phyloP scores from a whole-genome alignment of 2,113 vertebrate genomes.

The Chinchilla lanigera region DNA sequence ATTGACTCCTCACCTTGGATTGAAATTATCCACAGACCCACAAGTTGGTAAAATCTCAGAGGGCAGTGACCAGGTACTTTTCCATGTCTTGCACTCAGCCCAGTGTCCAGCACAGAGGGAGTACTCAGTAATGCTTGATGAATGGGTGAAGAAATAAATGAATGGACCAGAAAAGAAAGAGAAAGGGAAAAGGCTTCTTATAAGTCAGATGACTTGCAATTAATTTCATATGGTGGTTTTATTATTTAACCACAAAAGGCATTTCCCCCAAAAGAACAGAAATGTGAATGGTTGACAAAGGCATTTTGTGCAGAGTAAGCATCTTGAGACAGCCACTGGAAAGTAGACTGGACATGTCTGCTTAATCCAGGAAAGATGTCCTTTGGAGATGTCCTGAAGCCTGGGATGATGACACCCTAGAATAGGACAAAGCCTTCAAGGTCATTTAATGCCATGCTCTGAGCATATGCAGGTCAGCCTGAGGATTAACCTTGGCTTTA shows the following conservation, averaged over 20 bases:
- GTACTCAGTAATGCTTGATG: neutral
- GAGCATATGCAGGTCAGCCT: neutral
- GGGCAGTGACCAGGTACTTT: neutral
- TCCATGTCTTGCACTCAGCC: neutral
- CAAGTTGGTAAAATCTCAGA: neutral
- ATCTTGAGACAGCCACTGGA: neutral
- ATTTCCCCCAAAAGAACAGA: neutral
- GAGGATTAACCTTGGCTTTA: neutral
- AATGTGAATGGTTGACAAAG: neutral
- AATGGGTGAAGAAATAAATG: neutral
- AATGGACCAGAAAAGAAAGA: neutral
- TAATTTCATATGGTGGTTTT: neutral
- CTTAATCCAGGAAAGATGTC: neutral
- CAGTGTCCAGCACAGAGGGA: neutral
- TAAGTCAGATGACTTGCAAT: neutral
- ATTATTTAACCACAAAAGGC: neutral
- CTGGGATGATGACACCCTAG: neutral
- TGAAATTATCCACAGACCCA: neutral
- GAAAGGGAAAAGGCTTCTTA: neutral
- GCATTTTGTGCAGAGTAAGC: neutral
- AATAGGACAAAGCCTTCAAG: neutral
- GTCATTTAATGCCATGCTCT: neutral
- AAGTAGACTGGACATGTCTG: neutral
- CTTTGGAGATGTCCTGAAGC: neutral
- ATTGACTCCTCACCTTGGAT: neutral